phyloP scores from a whole-genome alignment of 2,113 vertebrate species.

The Semicossyphus pulcher region DNA sequence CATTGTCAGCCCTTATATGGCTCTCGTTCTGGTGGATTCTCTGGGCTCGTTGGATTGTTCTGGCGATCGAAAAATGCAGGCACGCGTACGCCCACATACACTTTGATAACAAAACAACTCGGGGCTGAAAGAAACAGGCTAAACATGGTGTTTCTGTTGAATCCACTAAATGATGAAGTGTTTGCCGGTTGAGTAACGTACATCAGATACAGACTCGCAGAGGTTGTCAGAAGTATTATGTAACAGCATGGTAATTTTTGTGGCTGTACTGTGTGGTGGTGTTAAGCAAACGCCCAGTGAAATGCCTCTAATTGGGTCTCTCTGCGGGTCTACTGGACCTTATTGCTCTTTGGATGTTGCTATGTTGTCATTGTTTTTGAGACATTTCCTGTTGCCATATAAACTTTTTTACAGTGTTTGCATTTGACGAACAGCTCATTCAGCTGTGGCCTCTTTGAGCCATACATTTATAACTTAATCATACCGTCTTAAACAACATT shows the following conservation, averaged over 20 bases:
- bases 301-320: not conserved
- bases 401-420: not conserved
- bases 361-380: not conserved
- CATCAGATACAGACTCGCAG: not conserved
- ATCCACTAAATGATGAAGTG: not conserved
- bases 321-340: not conserved
- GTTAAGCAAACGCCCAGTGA: no score
- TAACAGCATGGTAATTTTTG: not conserved
- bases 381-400: not conserved
- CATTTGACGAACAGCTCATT: not conserved
- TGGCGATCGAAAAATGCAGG: constrained; percentile 39
- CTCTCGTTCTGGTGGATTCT: constrained; percentile 67
- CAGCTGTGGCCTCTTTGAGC: not conserved
- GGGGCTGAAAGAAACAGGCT: constrained; percentile 29
- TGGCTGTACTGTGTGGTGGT: no score
- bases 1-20: constrained; percentile 39
- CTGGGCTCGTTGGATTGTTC: constrained; percentile 58
- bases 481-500: not conserved
- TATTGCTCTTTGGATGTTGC: not conserved
- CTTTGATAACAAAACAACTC: constrained; percentile 43
- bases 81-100: not conserved
- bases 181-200: not conserved
- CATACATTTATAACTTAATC: not conserved
- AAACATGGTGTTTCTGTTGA: not conserved
- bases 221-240: not conserved